Conservation (phyloP, 2,113 vertebrate species). For the Callipepla californica region DNA sequence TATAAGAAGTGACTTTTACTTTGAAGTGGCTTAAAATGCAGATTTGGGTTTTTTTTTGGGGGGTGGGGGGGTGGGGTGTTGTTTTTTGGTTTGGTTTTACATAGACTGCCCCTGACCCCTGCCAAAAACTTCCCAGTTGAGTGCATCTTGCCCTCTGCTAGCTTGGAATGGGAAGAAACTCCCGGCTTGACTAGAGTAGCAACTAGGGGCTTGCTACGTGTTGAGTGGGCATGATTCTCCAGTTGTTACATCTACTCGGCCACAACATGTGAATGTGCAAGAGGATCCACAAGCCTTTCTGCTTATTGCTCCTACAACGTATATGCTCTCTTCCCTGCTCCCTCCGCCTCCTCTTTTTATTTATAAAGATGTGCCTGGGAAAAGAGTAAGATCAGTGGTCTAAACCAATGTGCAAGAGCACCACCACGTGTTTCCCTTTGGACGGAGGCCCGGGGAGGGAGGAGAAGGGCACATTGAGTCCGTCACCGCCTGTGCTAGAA, state of each 20-base stretch:
- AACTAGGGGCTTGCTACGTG: slow-evolving; percentile 7
- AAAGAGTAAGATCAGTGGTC: not conserved
- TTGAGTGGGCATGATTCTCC: slow-evolving; percentile 18
- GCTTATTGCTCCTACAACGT: slow-evolving; percentile 63
- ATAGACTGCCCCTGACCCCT: not conserved
- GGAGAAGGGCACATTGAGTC: slow-evolving; percentile 43
- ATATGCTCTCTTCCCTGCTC: slow-evolving; percentile 48
- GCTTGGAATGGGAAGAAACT: slow-evolving; percentile 35
- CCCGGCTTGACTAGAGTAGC: slow-evolving; percentile 61
- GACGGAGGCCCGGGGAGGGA: not conserved
- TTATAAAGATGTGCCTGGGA: too few species aligned
- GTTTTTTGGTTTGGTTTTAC: slow-evolving; percentile 26
- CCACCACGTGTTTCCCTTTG: not conserved
- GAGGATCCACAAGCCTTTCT: slow-evolving; percentile 63
- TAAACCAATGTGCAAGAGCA: slow-evolving; percentile 1
- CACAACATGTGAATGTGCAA: slow-evolving; percentile 1
- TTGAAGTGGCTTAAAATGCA: slow-evolving; percentile 73
- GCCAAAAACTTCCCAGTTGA: not conserved
- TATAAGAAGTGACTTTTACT: slow-evolving; percentile 72
- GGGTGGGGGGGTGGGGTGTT: not conserved
- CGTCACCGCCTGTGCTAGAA: slow-evolving; percentile 67
- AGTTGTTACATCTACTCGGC: not conserved
- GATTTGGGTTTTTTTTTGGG: not conserved
- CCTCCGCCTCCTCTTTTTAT: slow-evolving; percentile 17
- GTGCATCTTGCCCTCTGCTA: slow-evolving; percentile 50